A percentile compares a stretch with the other conserved stretches of the same genome.
phyloP scores from a whole-genome alignment of 1,140 invertebrate species.

The Teleogryllus occipitalis region DNA sequence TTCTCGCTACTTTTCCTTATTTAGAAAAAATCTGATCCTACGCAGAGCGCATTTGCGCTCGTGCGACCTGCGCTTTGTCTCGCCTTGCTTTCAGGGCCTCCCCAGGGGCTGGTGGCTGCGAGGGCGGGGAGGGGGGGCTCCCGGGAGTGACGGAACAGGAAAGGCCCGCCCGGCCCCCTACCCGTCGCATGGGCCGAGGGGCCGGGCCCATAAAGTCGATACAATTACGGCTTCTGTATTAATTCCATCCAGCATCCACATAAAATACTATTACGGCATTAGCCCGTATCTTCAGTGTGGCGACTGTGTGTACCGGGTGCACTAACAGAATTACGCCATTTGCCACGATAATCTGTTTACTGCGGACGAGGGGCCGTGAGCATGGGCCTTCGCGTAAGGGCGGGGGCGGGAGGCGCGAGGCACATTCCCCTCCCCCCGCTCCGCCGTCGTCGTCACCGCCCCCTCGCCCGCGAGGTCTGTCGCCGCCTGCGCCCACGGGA shows the following conservation, averaged over 20 bases:
- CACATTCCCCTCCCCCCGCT: neutral
- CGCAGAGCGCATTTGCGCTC: too few species aligned
- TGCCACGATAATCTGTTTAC: slow-evolving; percentile 4
- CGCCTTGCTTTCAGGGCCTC: too few species aligned
- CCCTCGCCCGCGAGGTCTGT: neutral
- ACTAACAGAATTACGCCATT: slow-evolving; percentile 1
- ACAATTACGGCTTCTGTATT: slow-evolving; percentile 4
- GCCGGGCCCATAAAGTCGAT: neutral
- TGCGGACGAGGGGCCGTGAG: neutral
- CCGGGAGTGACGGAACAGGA: too few species aligned
- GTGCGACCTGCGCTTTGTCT: too few species aligned
- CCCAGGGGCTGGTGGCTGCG: too few species aligned
- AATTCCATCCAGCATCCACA: neutral
- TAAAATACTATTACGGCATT: slow-evolving; percentile 5
- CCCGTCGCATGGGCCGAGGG: neutral
- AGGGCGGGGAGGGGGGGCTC: too few species aligned
- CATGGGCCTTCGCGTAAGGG: too few species aligned
- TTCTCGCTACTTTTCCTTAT: too few species aligned
- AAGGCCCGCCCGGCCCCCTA: neutral
- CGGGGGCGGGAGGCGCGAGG: neutral
- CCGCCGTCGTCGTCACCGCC: too few species aligned
- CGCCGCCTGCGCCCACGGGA: neutral
- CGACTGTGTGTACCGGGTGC: neutral
- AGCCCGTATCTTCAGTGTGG: neutral
- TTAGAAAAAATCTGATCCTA: too few species aligned